Evolutionary conservation across 2,113 vertebrate genomes (phyloP).

Genomic region (Fulica atra): DNA sequence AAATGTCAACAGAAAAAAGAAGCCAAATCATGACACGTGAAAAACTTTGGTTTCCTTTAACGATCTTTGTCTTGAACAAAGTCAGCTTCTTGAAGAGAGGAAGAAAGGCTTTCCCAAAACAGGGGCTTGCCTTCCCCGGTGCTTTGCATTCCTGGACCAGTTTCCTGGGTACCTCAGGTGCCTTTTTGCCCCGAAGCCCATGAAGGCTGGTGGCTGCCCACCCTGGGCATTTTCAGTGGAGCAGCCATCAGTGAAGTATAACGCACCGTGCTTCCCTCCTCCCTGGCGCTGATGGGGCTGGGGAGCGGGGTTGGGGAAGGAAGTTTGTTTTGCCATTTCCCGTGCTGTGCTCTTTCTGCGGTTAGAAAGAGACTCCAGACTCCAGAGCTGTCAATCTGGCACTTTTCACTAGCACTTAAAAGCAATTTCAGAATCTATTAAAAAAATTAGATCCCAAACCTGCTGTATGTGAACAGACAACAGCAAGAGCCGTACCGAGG

Average conservation of each 20-base stretch:
- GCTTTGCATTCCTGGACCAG: background rate
- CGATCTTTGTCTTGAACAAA: background rate
- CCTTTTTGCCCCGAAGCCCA: background rate
- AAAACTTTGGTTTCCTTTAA: background rate
- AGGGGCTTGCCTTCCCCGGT: rapidly evolving
- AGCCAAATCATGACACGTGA: background rate
- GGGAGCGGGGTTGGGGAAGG: background rate
- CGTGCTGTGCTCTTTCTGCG: background rate
- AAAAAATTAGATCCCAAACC: slow-evolving; percentile 8
- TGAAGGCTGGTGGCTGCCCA: background rate
- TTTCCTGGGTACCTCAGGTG: background rate
- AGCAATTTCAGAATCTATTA: slow-evolving; percentile 11
- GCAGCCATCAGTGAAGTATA: background rate
- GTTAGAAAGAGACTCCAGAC: slow-evolving; percentile 11
- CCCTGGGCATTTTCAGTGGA: rapidly evolving
- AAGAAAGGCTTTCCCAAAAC: background rate
- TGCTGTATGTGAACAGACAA: background rate
- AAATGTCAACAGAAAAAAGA: background rate
- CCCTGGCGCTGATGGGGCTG: background rate
- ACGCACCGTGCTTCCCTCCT: background rate
- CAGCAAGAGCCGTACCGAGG: background rate
- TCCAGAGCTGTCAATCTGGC: slow-evolving; percentile 48
- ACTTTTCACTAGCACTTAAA: slow-evolving; percentile 57
- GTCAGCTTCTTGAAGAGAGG: background rate
- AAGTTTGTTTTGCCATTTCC: slow-evolving; percentile 13